Base-by-base conservation (phyloP, 92 coral and sea anemone species). In the Diadumene lineata region DNA sequence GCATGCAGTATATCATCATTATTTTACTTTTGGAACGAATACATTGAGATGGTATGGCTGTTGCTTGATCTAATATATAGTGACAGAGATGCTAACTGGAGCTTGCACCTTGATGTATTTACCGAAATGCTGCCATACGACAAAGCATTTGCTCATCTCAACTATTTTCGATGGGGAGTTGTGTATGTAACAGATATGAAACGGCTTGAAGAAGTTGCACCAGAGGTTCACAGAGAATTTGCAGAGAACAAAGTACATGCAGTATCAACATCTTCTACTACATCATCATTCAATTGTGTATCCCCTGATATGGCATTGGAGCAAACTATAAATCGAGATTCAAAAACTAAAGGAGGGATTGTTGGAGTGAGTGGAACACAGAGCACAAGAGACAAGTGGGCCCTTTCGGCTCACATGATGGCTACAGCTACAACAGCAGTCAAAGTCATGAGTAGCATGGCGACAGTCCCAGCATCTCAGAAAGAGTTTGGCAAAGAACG, bases 101-200 rank as follows among this genome's bases (percentile, higher is more conserved):
- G 22, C 1, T 18, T 60, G 29, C 65, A 60, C 26, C 65, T 60
- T 3, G 65, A 60, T 6, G 23, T 31, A 60, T 60, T 60, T 60
- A 60, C 48, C 2, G 75, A 27, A 50, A 70, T 70, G 75, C 64
- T 70, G 0, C 75, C 75, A 0, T 70, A 70, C 33, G 75, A 70
- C 31, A 50, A 64, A 70, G 63, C 75, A 1, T 70, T 70, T 51
- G 75, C 50, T 31, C 75, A 70, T 25, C 18, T 51, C 50, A 70
- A 70, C 75, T 70, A 70, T 21, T 70, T 70, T 56, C 44, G 80
- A 11, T 82, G 81, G 86, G 76, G 72, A 57, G 60, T 81, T 1
- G 72, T 82, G 33, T 82, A 82, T 77, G 27, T 75, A 3, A 62
- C 86, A 13, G 81, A 74, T 58, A 81, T 81, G 81, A 33, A 66